Percentiles rank a stretch among this genome's conserved stretches.
Evolutionary conservation across 1,140 invertebrate genomes (phyloP).

Genomic region (Thaumatotibia leucotreta): DNA sequence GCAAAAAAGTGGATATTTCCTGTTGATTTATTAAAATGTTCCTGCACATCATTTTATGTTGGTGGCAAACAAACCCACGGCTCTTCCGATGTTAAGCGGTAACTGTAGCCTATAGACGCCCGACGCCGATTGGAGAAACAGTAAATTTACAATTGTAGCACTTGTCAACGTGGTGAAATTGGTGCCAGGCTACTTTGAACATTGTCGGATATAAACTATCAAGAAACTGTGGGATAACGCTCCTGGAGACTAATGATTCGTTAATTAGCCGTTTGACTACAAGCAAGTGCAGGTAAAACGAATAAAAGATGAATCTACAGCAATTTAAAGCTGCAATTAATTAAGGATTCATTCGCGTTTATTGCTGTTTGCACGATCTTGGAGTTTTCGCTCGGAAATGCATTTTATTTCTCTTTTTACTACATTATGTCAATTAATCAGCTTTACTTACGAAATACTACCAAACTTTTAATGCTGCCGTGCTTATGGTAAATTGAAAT

Average conservation of each 20-base stretch:
- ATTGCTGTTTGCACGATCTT: slow-evolving; percentile 3
- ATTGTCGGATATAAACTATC: neutral
- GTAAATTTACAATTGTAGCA: too few species aligned
- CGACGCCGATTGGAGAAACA: too few species aligned
- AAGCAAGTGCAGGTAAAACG: slow-evolving; percentile 3
- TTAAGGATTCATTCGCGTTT: slow-evolving; percentile 9
- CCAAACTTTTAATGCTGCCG: neutral
- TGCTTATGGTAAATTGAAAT: too few species aligned
- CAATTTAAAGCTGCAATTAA: slow-evolving; percentile 12
- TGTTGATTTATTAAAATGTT: too few species aligned
- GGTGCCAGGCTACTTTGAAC: too few species aligned
- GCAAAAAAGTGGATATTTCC: too few species aligned
- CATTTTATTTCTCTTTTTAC: neutral
- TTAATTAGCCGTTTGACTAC: slow-evolving; percentile 2
- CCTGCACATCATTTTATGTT: too few species aligned
- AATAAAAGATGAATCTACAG: slow-evolving; percentile 1
- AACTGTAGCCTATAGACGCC: too few species aligned
- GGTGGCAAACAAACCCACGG: too few species aligned
- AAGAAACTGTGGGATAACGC: neutral
- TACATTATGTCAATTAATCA: neutral
- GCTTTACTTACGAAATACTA: neutral
- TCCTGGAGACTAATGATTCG: neutral
- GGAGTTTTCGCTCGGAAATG: neutral
- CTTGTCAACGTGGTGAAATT: too few species aligned
- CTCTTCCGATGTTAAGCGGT: too few species aligned